Evolutionary conservation across 37 sponge, comb jelly and placozoan species (phyloP), one percentile per base, ranked within the genome.

Genomic region (Hormiphora californensis): DNA sequence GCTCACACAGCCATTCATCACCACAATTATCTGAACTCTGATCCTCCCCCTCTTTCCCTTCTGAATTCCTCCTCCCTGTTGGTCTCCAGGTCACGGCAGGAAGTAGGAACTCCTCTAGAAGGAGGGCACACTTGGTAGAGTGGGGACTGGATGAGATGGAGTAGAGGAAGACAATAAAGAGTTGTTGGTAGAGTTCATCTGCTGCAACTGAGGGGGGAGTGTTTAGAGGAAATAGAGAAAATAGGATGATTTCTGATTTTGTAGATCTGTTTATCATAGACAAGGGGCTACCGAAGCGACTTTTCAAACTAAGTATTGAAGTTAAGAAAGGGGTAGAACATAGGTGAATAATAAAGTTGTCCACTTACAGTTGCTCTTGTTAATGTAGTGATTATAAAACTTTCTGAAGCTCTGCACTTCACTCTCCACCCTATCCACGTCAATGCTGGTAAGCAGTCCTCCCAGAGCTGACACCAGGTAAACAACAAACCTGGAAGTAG

Each of bases 341-440:
- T 46, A 46, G 51, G 51, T 46, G 12, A 46, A 15, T 15, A 12
- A 46, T 46, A 46, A 32, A 30, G 8, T 36, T 7, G 35, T 41
- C 1, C 17, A 73, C 81, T 73, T 73, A 73, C 81, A 73, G 5
- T 43, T 43, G 3, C 46, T 73, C 4, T 43, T 43, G 17, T 41
- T 39, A 22, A 73, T 73, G 44, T 73, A 73, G 81, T 73, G 81
- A n/a, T 36, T 38, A 46, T 73, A 73, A 28, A 73, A 73, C 25
- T 73, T 73, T 1, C 12, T 4, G 81, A 73, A 73, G 25, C 35
- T n/a, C 36, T 73, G 22, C 21, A 73, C 40, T 30, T 73, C 81
- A 22, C 28, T 8, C 4, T 39, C 81, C 1, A 73, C 81, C 23
- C 81, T 39, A 28, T 73, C 81, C 43, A 73, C 8, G 38, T 73